Percentiles rank a stretch among this genome's conserved stretches.
Evolutionary conservation across 2,113 vertebrate genomes (phyloP).

Genomic region (Nothocercus nigrocapillus): DNA sequence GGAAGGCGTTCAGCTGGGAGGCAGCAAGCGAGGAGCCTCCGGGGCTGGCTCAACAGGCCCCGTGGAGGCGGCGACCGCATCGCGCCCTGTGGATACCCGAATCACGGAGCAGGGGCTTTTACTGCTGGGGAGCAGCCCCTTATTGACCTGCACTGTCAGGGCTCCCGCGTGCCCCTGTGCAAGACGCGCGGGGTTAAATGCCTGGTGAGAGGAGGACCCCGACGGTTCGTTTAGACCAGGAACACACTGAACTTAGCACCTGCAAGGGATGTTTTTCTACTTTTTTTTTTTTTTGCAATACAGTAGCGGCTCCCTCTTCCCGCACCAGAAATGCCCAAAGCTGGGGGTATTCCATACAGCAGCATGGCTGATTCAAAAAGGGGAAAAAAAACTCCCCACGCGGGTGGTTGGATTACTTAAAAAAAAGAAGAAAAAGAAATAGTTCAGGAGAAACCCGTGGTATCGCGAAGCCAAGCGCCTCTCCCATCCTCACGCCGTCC

Average conservation of each 20-base stretch:
- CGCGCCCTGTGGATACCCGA: background rate
- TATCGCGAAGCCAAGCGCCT: background rate
- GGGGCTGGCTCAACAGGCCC: background rate
- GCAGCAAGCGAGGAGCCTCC: conserved; percentile 13
- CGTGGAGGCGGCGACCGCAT: background rate
- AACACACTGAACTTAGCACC: background rate
- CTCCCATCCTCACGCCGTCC: background rate
- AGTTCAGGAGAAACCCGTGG: background rate
- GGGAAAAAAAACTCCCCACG: accelerated
- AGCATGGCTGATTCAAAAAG: accelerated
- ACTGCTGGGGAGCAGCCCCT: background rate
- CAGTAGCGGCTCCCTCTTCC: background rate
- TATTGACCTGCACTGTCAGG: conserved; percentile 21
- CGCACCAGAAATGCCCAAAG: background rate
- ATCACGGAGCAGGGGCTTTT: background rate
- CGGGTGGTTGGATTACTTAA: background rate
- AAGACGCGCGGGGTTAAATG: background rate
- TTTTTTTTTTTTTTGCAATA: background rate
- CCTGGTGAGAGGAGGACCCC: background rate
- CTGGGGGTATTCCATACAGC: background rate
- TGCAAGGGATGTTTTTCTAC: background rate
- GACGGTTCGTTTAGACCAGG: background rate
- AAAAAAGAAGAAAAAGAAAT: background rate
- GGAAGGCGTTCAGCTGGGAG: conserved; percentile 19
- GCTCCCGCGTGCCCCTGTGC: too few relatives aligned